Evolutionary conservation across 2,888 invertebrate genomes (phyloP), one percentile per base, ranked within the genome.

Genomic region (Trachelus stipa): DNA sequence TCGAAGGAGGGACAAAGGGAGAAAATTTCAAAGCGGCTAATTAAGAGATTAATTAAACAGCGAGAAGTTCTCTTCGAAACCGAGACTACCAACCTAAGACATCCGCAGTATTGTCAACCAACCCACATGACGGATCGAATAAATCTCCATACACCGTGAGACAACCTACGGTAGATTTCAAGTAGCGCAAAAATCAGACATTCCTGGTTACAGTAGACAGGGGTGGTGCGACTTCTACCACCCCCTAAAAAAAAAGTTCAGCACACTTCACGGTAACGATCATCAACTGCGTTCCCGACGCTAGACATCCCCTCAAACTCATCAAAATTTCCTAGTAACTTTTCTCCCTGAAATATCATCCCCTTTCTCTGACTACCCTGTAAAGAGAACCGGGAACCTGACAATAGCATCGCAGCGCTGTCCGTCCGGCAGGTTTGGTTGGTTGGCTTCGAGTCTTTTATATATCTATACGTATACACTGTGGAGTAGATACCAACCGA

Each of bases 331-430:
- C 23, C 56, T 56, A 56, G 56, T 56, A 56, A 56, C 56, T 56
- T 56, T 56, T 23, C 56, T 56, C 56, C 56, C 56, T 56, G 23
- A 9, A 56, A 56, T 56, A 56, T 56, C 56, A 56, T 56, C 23
- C 56, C 56, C 56, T 56, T 1, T 40, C 56, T 9, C 23, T 56
- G 23, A 9, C 56, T 56, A 23, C 56, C 9, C 56, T 9, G 56
- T 2, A 75, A 30, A 77, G 75, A 76, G 74, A 73, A 68, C 73
- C 80, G 73, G 73, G 83, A 79, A 77, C 77, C 79, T 34, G 77
- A 77, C 81, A 85, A 83, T 82, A 80, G 82, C 81, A 84, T 78
- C 79, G 81, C 82, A 83, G 82, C 83, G 85, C 84, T 80, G 78
- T 79, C 79, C 75, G 81, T 81, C 75, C 77, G 75, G 76, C 78